Percentiles rank a stretch among this genome's conserved stretches.
phyloP scores from a whole-genome alignment of 92 coral and sea anemone genomes.

The Zoanthus solanderi region DNA sequence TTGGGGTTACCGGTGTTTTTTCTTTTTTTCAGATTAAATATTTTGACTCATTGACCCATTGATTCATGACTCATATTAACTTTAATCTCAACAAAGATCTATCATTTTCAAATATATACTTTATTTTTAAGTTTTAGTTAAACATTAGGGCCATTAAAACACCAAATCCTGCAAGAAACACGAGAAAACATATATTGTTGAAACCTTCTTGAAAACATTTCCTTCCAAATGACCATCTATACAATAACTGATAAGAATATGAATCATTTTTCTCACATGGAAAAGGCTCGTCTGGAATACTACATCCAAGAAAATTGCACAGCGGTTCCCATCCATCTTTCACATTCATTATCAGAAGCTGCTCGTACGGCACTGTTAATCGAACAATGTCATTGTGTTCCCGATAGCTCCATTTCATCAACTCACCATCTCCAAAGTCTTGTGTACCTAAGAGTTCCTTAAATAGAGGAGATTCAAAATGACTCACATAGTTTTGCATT shows the following conservation, averaged over 20 bases:
- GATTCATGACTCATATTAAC: too few relatives aligned
- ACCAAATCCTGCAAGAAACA: neutral
- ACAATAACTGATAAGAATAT: neutral
- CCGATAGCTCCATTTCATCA: conserved; percentile 38
- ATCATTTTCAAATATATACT: neutral
- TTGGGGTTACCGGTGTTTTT: too few relatives aligned
- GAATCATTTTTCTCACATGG: conserved; percentile 1
- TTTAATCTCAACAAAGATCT: too few relatives aligned
- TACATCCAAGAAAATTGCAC: conserved; percentile 30
- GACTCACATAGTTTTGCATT: conserved; percentile 19
- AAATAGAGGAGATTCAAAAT: neutral
- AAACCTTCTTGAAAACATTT: conserved; percentile 18
- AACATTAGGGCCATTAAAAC: neutral
- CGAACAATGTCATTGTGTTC: conserved; percentile 16
- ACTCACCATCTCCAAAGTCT: conserved; percentile 15
- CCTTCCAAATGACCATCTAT: conserved; percentile 24
- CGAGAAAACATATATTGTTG: neutral
- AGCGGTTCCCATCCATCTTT: conserved; percentile 36
- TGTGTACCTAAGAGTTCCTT: conserved; percentile 8
- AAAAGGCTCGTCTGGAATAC: conserved; percentile 4
- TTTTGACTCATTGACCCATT: too few relatives aligned
- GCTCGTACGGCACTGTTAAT: conserved; percentile 4
- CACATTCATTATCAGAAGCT: conserved; percentile 5
- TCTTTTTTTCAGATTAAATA: too few relatives aligned
- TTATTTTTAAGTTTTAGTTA: neutral